Conservation (phyloP, 2,888 invertebrate species). For the Bugula neritina region DNA sequence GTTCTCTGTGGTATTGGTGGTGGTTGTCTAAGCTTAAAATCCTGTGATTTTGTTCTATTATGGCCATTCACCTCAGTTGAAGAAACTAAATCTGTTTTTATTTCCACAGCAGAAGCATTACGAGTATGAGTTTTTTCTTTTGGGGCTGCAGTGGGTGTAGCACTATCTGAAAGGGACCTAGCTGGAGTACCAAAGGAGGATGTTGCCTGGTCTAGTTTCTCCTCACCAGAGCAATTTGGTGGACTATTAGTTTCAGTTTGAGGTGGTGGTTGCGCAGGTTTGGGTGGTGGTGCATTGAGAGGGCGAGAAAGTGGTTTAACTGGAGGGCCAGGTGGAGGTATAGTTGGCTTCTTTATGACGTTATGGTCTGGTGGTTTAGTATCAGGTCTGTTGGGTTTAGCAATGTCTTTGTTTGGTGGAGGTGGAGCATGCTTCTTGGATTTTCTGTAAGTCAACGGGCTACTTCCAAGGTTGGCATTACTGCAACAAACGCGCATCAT, state of each 20-base stretch:
- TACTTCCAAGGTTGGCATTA: neutral
- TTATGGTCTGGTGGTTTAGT: neutral
- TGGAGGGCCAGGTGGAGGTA: slow-evolving; percentile 18
- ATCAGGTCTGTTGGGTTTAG: slow-evolving; percentile 4
- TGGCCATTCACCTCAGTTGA: neutral
- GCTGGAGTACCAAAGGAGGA: neutral
- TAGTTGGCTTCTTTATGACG: neutral
- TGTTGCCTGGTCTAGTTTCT: neutral
- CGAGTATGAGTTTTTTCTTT: neutral
- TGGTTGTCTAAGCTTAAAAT: slow-evolving; percentile 15
- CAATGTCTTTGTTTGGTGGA: neutral
- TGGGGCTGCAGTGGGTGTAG: neutral
- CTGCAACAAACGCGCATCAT: no score
- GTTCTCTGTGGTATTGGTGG: slow-evolving; percentile 22
- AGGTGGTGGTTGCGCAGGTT: neutral
- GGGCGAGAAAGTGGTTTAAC: neutral
- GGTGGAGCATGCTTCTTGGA: slow-evolving; percentile 12
- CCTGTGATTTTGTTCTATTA: slow-evolving; percentile 6
- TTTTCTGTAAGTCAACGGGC: neutral
- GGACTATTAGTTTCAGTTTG: neutral
- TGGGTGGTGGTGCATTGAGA: slow-evolving; percentile 1
- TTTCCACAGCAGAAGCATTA: neutral
- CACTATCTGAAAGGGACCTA: neutral
- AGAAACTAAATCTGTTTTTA: neutral
- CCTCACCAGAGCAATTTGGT: neutral